Evolutionary conservation across 1,140 invertebrate genomes (phyloP).

Genomic region (Ruditapes philippinarum): DNA sequence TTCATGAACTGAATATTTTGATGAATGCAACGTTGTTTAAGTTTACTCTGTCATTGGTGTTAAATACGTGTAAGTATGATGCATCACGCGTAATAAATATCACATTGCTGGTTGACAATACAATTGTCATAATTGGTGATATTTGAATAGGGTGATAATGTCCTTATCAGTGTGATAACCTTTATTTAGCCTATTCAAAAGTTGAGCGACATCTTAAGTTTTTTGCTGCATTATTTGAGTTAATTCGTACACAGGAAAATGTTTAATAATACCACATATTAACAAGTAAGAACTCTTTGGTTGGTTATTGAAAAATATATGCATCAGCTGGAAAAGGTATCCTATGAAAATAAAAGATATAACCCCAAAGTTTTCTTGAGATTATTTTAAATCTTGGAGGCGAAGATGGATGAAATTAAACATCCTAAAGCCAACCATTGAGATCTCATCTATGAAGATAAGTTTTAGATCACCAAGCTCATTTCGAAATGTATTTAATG

Average conservation of each 20-base stretch:
- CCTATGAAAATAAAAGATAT: constrained; percentile 71
- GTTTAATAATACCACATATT: constrained; percentile 69
- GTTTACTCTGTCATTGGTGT: constrained; percentile 4
- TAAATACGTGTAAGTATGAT: constrained; percentile 9
- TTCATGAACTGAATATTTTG: constrained; percentile 7
- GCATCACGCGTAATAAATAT: background rate
- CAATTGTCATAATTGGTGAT: too few species aligned
- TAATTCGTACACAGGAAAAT: constrained; percentile 69
- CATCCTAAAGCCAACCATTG: constrained; percentile 70
- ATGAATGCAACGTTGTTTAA: constrained; percentile 22
- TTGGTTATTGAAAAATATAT: constrained; percentile 53
- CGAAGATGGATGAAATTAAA: constrained; percentile 70
- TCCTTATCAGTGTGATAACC: constrained; percentile 19
- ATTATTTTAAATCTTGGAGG: constrained; percentile 62
- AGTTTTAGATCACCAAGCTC: constrained; percentile 60
- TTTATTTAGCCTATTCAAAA: background rate
- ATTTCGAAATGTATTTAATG: constrained; percentile 63
- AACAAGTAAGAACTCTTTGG: constrained; percentile 25
- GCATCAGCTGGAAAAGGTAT: constrained; percentile 73
- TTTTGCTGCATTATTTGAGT: constrained; percentile 73
- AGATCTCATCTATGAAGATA: constrained; percentile 74
- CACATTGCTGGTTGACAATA: background rate
- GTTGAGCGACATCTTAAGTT: background rate
- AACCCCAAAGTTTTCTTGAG: constrained; percentile 65
- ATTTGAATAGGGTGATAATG: background rate